phyloP scores from a whole-genome alignment of 2,888 invertebrate genomes.

The Pilophorus perplexus region DNA sequence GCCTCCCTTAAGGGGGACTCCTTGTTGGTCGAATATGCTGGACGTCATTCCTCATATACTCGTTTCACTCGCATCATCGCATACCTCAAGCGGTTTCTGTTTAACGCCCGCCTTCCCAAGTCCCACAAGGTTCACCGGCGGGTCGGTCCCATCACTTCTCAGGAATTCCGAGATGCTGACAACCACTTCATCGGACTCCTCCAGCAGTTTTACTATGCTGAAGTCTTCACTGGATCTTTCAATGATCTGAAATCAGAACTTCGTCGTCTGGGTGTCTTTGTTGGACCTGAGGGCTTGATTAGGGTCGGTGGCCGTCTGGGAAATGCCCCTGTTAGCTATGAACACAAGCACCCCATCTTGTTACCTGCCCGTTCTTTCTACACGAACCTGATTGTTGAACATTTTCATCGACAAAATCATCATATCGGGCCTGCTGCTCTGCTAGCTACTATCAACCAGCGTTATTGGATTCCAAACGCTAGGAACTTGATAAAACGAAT shows the following conservation, averaged over 20 bases:
- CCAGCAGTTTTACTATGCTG: neutral
- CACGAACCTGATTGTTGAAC: conserved; percentile 24
- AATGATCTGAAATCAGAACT: neutral
- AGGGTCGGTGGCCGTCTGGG: neutral
- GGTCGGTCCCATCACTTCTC: neutral
- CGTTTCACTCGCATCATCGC: neutral
- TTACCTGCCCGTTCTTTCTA: conserved; percentile 30
- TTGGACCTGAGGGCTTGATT: neutral
- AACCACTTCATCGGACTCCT: neutral
- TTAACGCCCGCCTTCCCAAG: neutral
- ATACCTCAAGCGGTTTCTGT: neutral
- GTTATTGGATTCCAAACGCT: conserved; percentile 40
- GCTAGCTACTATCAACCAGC: conserved; percentile 22
- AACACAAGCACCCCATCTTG: conserved; percentile 41
- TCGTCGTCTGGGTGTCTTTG: neutral
- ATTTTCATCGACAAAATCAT: conserved; percentile 25
- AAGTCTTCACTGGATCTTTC: neutral
- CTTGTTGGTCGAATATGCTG: no score
- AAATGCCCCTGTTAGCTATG: conserved; percentile 1
- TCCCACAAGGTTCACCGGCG: neutral
- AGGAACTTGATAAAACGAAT: conserved; percentile 19
- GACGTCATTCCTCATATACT: neutral
- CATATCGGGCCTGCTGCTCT: conserved; percentile 32
- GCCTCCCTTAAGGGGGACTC: no score
- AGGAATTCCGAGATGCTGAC: neutral